These are phyloP conservation scores for Epinephelus coioides DNA, from an alignment of 2,797 vertebrate species.

Conservation along the genomic window DNA sequence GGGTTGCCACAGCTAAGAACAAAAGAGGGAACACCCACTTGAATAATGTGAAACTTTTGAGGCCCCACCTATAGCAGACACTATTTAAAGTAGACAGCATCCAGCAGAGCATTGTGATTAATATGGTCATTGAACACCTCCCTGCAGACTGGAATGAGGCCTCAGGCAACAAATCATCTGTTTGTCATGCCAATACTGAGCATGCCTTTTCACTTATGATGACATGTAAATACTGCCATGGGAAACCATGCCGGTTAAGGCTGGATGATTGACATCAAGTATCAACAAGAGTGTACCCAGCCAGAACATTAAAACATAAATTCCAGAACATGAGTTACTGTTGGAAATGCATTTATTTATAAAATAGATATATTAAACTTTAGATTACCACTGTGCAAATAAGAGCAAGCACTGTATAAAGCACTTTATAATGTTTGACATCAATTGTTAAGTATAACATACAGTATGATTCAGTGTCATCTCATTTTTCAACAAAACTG, in stretches of 20 bases:
- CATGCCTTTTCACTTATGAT: slow-evolving; percentile 33
- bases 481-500: slow-evolving; percentile 22
- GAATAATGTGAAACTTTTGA: slow-evolving; percentile 44
- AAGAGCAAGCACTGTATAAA: slow-evolving; percentile 45
- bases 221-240: slow-evolving; percentile 6
- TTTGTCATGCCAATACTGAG: not conserved
- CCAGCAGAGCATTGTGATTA: slow-evolving; percentile 12
- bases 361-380: slow-evolving; percentile 75
- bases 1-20: slow-evolving; percentile 39
- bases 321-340: not conserved
- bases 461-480: slow-evolving; percentile 38
- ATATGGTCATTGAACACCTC: not conserved
- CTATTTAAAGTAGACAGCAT: slow-evolving; percentile 27
- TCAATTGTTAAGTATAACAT: slow-evolving; percentile 46
- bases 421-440: slow-evolving; percentile 27
- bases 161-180: not conserved
- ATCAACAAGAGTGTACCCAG: not conserved
- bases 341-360: slow-evolving; percentile 74
- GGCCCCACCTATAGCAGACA: slow-evolving; percentile 34
- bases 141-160: slow-evolving; percentile 24
- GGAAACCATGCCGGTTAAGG: not conserved
- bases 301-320: not conserved
- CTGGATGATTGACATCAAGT: not conserved
- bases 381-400: slow-evolving; percentile 68
- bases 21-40: slow-evolving; percentile 42